Percentiles rank a stretch among this genome's conserved stretches.
phyloP scores from a whole-genome alignment of 2,888 invertebrate genomes.

The Bugula neritina region DNA sequence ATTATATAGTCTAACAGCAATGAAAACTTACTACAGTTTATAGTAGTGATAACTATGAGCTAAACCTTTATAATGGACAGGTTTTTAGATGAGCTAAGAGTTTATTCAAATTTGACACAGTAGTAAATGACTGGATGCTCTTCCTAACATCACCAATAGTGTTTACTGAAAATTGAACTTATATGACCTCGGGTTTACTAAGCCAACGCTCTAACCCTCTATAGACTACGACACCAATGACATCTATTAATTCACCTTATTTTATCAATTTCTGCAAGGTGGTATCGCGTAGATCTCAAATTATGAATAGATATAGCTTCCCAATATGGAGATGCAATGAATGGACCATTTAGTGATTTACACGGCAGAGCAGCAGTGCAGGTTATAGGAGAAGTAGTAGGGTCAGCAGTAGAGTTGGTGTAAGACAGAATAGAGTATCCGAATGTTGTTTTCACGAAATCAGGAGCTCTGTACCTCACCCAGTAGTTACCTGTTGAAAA shows the following conservation, averaged over 20 bases:
- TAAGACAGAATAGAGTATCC: slow-evolving; percentile 35
- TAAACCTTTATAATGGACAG: too few relatives aligned
- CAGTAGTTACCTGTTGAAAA: slow-evolving; percentile 36
- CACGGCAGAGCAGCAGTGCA: neutral
- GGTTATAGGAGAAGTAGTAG: neutral
- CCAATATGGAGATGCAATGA: neutral
- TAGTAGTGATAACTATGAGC: too few relatives aligned
- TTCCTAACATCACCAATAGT: too few relatives aligned
- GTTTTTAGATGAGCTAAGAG: too few relatives aligned
- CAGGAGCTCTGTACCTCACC: slow-evolving; percentile 37
- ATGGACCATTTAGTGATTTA: neutral
- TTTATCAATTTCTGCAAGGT: neutral
- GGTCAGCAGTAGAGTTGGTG: slow-evolving; percentile 29
- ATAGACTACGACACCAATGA: neutral
- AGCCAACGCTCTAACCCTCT: neutral
- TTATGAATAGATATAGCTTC: neutral
- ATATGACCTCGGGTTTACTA: neutral
- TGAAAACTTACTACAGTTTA: too few relatives aligned
- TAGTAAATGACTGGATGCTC: too few relatives aligned
- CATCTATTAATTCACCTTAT: neutral
- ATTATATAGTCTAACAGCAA: too few relatives aligned
- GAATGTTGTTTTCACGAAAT: slow-evolving; percentile 29
- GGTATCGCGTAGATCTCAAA: neutral
- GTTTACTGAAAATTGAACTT: too few relatives aligned
- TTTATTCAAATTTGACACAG: too few relatives aligned